A percentile compares a stretch with the other conserved stretches of the same genome.
Evolutionary conservation across 2,113 vertebrate species (phyloP).

Genomic region (Indicator indicator): DNA sequence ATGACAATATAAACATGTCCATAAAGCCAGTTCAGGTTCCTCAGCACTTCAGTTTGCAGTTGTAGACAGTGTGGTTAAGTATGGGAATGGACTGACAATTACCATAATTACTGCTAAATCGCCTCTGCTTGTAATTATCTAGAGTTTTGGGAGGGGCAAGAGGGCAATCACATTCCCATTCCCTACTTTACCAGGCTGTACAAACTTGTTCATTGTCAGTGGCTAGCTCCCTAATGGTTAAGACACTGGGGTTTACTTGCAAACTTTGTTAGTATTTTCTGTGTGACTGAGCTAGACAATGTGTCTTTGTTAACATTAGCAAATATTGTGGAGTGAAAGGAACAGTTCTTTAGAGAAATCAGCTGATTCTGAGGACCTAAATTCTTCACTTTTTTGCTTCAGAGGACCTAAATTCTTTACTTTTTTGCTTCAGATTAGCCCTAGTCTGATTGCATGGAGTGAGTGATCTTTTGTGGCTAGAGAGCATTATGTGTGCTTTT

Average conservation of each 20-base stretch:
- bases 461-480: background rate
- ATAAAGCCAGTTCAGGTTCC: background rate
- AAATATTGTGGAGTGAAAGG: background rate
- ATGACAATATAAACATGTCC: background rate
- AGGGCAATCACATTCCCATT: background rate
- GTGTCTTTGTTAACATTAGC: background rate
- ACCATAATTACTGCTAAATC: background rate
- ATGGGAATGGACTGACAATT: background rate
- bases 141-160: background rate
- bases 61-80: fast-evolving
- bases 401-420: background rate
- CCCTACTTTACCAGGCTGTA: background rate
- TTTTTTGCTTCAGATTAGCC: background rate
- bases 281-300: background rate
- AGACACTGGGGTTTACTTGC: background rate
- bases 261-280: background rate
- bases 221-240: background rate
- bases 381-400: background rate
- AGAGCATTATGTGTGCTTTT: background rate
- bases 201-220: background rate
- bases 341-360: background rate
- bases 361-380: background rate
- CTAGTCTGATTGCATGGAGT: background rate
- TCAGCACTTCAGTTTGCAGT: background rate
- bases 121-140: background rate